These are phyloP conservation scores for Adelosebastes latens DNA, from an alignment of 2,797 vertebrate genomes.

Conservation along the genomic window DNA sequence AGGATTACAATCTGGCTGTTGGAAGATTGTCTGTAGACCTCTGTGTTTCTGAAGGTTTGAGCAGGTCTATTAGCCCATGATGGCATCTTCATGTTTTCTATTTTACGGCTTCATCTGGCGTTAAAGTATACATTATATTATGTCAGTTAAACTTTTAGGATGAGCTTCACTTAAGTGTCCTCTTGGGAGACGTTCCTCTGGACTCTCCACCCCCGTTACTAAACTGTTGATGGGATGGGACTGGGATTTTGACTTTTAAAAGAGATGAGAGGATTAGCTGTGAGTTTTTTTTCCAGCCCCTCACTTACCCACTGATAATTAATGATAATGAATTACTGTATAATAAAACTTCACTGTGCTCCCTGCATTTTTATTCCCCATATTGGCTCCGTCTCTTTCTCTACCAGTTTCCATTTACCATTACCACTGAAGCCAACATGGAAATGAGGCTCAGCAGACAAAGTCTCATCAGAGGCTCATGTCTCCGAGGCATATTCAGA, in stretches of 20 bases:
- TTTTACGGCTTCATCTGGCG: slow-evolving; percentile 15
- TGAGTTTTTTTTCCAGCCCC: neutral
- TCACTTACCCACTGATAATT: slow-evolving; percentile 11
- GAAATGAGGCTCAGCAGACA: slow-evolving; percentile 49
- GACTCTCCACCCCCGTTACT: neutral
- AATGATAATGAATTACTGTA: slow-evolving; percentile 22
- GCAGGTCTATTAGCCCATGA: slow-evolving; percentile 58
- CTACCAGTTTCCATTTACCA: slow-evolving; percentile 8
- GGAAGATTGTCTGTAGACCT: slow-evolving; percentile 69
- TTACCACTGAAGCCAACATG: slow-evolving; percentile 40
- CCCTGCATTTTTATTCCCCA: slow-evolving; percentile 1
- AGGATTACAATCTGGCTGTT: slow-evolving; percentile 79
- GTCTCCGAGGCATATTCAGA: slow-evolving; percentile 58
- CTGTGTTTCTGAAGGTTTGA: slow-evolving; percentile 55
- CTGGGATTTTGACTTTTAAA: slow-evolving; percentile 5
- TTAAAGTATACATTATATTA: slow-evolving; percentile 8
- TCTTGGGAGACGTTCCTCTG: neutral
- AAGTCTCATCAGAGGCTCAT: slow-evolving; percentile 45
- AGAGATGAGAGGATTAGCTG: neutral
- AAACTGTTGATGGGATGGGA: neutral
- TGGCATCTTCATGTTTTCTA: slow-evolving; percentile 32
- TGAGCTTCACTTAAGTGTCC: neutral
- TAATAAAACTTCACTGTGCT: neutral
- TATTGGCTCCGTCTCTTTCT: slow-evolving; percentile 22
- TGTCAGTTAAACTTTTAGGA: neutral